Evolutionary conservation across 2,113 vertebrate genomes (phyloP).

Genomic region (Thalassarche chlororhynchos): DNA sequence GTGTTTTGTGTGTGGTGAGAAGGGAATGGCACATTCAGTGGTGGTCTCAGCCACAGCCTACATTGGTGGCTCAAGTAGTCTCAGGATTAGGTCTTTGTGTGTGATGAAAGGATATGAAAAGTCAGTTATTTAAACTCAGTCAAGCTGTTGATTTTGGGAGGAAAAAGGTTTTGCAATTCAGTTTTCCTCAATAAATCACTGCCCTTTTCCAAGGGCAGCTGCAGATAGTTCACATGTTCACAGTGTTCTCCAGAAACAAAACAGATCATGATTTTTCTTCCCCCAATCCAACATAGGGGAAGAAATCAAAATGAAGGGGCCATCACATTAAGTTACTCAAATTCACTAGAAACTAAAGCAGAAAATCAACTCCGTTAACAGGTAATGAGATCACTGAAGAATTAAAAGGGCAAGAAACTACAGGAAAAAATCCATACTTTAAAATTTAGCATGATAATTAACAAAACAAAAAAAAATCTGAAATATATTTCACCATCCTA

Average conservation of each 20-base stretch:
- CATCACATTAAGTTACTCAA: constrained; percentile 34
- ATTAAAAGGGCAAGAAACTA: neutral
- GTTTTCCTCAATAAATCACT: constrained; percentile 86
- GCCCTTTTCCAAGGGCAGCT: constrained; percentile 76
- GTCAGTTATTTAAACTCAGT: constrained; percentile 99
- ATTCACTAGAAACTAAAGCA: constrained; percentile 9
- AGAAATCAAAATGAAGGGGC: constrained; percentile 46
- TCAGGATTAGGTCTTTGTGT: constrained; percentile 95
- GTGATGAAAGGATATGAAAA: constrained; percentile 95
- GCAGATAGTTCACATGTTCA: constrained; percentile 63
- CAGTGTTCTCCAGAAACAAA: constrained; percentile 53
- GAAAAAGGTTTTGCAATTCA: constrained; percentile 87
- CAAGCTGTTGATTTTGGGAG: constrained; percentile 90
- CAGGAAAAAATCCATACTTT: neutral
- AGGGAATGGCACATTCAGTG: constrained; percentile 87
- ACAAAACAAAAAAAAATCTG: neutral
- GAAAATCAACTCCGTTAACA: constrained; percentile 2
- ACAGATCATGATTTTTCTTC: neutral
- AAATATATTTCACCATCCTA: neutral
- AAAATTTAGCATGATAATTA: neutral
- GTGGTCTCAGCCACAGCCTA: constrained; percentile 91
- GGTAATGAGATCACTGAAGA: neutral
- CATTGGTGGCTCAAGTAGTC: constrained; percentile 96
- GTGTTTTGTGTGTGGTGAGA: constrained; percentile 90
- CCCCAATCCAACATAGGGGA: neutral